Evolutionary conservation across 2,888 invertebrate genomes (phyloP), one percentile per base, ranked within the genome.

Genomic region (Theodoxus fluviatilis): DNA sequence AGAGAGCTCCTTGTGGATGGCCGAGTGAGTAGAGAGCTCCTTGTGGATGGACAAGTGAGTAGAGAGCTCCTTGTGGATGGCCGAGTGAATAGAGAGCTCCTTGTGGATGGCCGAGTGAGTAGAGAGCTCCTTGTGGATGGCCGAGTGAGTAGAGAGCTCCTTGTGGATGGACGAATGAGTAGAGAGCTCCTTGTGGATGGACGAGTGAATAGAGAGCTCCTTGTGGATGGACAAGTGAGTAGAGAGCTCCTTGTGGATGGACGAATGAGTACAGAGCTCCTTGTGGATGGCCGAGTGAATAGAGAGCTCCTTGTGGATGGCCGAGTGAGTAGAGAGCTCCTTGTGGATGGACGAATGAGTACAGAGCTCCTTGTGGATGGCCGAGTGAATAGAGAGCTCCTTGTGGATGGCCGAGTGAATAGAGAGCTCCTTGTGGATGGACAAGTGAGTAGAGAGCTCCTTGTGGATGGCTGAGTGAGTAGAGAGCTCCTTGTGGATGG

Each of bases 41-140:
- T 7, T 55, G n/a, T n/a, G n/a, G n/a, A n/a, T n/a, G n/a, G n/a
- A n/a, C n/a, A n/a, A n/a, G n/a, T n/a, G n/a, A n/a, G n/a, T n/a
- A n/a, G n/a, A n/a, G n/a, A n/a, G 91, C 73, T 90, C 91, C 7
- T 90, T 92, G 74, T 95, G 96, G 88, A 93, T 94, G 87, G 87
- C 79, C 73, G 83, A 75, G 18, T 61, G n/a, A 25, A 35, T 67
- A 28, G n/a, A n/a, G 12, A 28, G 2, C 2, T 61, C 15, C 7
- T 35, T 28, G 9, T 3, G 28, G 18, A 6, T 68, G 37, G 15
- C 3, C 33, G n/a, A 59, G 18, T 31, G 31, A 55, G 22, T 61
- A 25, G 59, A 47, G 18, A 18, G 18, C n/a, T 3, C 22, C 18
- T 7, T 55, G n/a, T n/a, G n/a, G n/a, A n/a, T n/a, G n/a, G n/a